Base-by-base conservation (phyloP, 2,888 invertebrate species). In the Diarsia brunnea region DNA sequence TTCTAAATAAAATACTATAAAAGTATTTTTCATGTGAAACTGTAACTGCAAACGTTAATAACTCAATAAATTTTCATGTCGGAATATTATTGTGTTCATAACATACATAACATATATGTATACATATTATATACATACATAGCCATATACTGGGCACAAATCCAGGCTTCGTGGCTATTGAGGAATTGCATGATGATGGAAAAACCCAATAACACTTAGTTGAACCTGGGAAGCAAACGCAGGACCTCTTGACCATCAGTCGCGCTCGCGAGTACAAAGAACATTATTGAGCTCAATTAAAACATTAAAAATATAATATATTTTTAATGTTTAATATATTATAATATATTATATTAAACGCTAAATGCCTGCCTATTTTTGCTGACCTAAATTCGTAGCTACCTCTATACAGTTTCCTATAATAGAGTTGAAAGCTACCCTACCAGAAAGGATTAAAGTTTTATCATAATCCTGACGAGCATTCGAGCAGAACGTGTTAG, bases 371-470 rank as follows among this genome's bases (percentile, higher is more conserved):
- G 43, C 5, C 14, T 55, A 27, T 12, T 45, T 43, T 31, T 27
- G 10, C 77, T 63, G 61, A 65, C 24, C 61, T 53, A 63, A 38
- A 64, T 79, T 49, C 53, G 61, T 49, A 55, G 24, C 70, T 63
- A 53, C 58, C 27, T 7, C 12, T 8, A 55, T 66, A 77, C 63
- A 72, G 79, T 82, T 83, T 87, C 77, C 81, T 81, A 88, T 90
- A 89, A 89, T 84, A 79, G 86, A 88, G 77, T 91, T 90, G 38
- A 72, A 79, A 80, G 60, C 66, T 82, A 84, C 72, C 72, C 78
- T 67, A 83, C 81, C 85, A 79, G 84, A 89, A 87, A 79, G 88
- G 88, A 90, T 90, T 89, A 89, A 91, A 91, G 87, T 90, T 90
- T 89, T 87, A 89, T 86, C 83, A 85, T 89, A 89, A 91, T 89